Evolutionary conservation across 2,888 invertebrate genomes (phyloP), one percentile per base, ranked within the genome.

Genomic region (Leptopilina syphax): DNA sequence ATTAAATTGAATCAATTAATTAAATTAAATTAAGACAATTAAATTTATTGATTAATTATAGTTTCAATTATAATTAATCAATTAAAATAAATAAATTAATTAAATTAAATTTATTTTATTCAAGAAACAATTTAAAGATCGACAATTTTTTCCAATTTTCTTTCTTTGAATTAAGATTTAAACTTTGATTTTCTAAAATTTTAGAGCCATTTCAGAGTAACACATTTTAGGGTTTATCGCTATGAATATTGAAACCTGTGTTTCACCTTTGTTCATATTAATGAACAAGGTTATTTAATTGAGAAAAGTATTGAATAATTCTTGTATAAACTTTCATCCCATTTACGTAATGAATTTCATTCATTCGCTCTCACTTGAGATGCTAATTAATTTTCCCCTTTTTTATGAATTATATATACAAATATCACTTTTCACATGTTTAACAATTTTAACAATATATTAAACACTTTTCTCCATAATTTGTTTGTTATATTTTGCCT

Each of bases 301-400:
- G 24, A 63, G 63, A 68, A 68, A 47, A 68, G 47, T 47, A n/a
- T 47, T 68, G 67, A 68, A 68, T 68, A 68, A 47, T n/a, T 63
- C 50, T 41, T 68, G 44, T 13, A 47, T 44, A 10, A 41, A 18
- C 24, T 47, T 10, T 68, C 8, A 44, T 10, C 47, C 18, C 3
- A 68, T 68, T 47, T 68, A 68, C 47, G n/a, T 47, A 47, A 67
- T 47, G 41, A 24, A 47, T 44, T 47, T 68, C 8, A 68, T 68
- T 44, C 8, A 67, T 44, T 68, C 18, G 5, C 44, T 47, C 9
- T 10, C 67, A 18, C 9, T 8, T 44, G 18, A 60, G 7, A n/a
- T 41, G 41, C 44, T 8, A 67, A 67, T 44, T 41, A 47, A 18
- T 68, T 24, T 47, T 47, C n/a, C 44, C 9, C 18, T 18, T 18